These are phyloP conservation scores for Eolophus roseicapilla DNA, from an alignment of 2,113 vertebrate species.

Conservation along the genomic window DNA sequence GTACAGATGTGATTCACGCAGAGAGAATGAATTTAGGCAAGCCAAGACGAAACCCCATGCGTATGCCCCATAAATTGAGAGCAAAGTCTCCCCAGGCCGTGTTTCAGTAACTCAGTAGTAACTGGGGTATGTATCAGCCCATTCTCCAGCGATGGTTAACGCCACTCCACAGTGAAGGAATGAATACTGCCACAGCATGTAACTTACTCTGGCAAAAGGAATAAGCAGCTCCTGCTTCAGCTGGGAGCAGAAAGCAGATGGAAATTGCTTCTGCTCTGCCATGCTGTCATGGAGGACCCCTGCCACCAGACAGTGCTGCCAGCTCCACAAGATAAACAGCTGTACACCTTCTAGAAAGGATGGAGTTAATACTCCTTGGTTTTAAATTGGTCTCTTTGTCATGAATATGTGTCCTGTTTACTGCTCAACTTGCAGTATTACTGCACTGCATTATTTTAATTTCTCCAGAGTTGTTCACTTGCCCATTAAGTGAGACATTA, in stretches of 20 bases:
- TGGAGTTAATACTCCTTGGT: background rate
- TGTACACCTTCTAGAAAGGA: background rate
- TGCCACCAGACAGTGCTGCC: background rate
- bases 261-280: background rate
- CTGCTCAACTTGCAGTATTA: background rate
- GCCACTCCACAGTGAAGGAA: background rate
- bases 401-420: background rate
- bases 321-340: background rate
- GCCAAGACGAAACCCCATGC: rapidly evolving
- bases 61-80: background rate
- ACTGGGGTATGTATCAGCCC: background rate
- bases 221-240: background rate
- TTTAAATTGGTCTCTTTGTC: background rate
- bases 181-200: background rate
- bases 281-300: background rate
- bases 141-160: background rate
- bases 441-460: background rate
- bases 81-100: background rate
- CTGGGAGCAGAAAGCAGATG: background rate
- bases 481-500: background rate
- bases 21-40: background rate
- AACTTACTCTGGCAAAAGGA: background rate
- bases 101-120: background rate
- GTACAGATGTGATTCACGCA: background rate
- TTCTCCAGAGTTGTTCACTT: background rate